Conservation (phyloP, 2,797 vertebrate species). For the Babyrousa celebensis region DNA sequence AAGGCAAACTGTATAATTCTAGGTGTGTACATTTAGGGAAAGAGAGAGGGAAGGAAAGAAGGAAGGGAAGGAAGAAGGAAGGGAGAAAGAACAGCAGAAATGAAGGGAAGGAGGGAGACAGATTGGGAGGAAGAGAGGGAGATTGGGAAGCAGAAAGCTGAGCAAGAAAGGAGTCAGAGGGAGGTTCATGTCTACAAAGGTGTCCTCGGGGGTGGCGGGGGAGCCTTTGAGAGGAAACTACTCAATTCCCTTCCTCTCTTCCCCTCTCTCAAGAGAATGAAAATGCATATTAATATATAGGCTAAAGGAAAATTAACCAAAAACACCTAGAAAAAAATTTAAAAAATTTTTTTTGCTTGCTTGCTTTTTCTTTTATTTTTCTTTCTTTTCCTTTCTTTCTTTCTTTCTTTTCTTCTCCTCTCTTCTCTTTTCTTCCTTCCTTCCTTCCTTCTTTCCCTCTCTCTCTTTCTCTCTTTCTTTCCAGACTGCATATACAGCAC, state of each 20-base stretch:
- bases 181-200: no score
- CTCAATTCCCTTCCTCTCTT: background rate
- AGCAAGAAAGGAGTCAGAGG: no score
- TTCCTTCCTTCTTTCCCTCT: no score
- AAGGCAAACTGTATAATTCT: background rate
- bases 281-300: background rate
- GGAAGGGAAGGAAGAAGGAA: background rate
- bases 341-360: no score
- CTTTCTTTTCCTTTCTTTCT: no score
- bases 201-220: background rate
- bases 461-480: no score
- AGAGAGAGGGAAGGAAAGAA: background rate
- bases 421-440: no score
- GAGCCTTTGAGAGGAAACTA: background rate
- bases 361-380: no score
- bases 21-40: background rate
- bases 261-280: background rate
- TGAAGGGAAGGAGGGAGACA: background rate
- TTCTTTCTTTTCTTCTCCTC: no score
- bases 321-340: background rate
- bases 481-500: no score
- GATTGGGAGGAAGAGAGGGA: background rate
- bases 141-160: background rate
- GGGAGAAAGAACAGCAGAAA: background rate
- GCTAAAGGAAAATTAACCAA: background rate